Evolutionary conservation across 1,140 invertebrate genomes (phyloP), one percentile per base, ranked within the genome.

Genomic region (Aphaenogaster ashmeadi): DNA sequence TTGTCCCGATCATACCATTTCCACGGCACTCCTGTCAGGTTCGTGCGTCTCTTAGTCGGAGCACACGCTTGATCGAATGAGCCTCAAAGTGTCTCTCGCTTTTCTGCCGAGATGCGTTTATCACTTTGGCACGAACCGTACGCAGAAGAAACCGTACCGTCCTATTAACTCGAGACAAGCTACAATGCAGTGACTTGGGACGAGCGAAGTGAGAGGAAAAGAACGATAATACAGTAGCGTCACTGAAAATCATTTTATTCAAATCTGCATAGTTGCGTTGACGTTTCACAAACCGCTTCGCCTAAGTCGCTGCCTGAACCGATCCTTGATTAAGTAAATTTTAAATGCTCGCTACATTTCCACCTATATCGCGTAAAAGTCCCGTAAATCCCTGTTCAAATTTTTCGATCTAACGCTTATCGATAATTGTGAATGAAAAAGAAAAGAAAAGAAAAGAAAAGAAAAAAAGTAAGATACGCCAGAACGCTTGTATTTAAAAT

Each of bases 261-360:
- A 1, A 11, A 52, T 6, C 11, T 78, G 41, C n/a, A n/a, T 13
- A 11, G 54, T 71, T 7, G 15, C n/a, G 27, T 27, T 27, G 38
- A 54, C n/a, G 13, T 71, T 21, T 69, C 41, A 50, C 69, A 47
- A 84, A 50, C n/a, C 58, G 62, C 58, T 75, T 86, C 64, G 87
- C 91, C 91, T 86, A 92, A 93, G 86, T 91, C 93, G 79, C 91
- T 92, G 89, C 86, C 84, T 66, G 69, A 90, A 90, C 60, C 75
- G 38, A 67, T 83, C 60, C 84, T 75, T 80, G 62, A 87, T 78
- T 27, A 27, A 27, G 75, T 90, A 84, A 90, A 50, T 69, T 58
- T 80, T 79, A 91, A 83, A 87, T 89, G 78, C 87, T 90, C 87
- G 89, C 87, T 87, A 91, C 84, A 89, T 87, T 91, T 71, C 79